Conservation (phyloP, 2,113 vertebrate species). For the Atrichornis clamosus region DNA sequence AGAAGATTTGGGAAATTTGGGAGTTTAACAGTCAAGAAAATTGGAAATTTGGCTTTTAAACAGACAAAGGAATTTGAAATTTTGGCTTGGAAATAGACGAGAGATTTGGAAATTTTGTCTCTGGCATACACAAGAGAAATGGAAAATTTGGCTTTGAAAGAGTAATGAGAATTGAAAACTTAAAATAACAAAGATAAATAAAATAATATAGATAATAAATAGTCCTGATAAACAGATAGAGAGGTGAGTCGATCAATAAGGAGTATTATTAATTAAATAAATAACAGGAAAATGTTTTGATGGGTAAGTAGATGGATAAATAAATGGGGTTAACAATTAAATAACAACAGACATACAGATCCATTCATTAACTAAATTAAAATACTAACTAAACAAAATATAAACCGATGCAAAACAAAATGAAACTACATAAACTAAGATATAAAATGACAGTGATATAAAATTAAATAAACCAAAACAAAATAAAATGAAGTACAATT, state of each 20-base stretch:
- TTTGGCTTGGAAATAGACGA: too few species aligned
- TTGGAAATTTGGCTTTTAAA: background rate
- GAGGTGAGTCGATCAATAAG: background rate
- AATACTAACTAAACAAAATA: background rate
- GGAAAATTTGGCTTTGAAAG: background rate
- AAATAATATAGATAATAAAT: background rate
- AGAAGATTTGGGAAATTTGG: background rate
- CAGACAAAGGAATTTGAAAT: too few species aligned
- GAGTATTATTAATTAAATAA: background rate
- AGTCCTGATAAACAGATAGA: background rate
- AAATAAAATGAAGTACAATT: background rate
- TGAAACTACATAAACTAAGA: fast-evolving
- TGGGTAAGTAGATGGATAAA: background rate
- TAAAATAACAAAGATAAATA: background rate
- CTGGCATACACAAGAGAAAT: background rate
- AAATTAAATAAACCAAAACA: background rate
- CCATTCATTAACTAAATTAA: background rate
- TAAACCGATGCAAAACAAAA: background rate
- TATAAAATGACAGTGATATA: background rate
- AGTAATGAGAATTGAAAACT: too few species aligned
- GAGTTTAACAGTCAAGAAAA: background rate
- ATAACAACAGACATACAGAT: fast-evolving
- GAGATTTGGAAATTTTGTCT: background rate
- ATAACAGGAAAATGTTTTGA: background rate
- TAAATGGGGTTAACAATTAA: background rate